Conservation (phyloP, 2,888 invertebrate species). For the Minunthozetes semirufus region DNA sequence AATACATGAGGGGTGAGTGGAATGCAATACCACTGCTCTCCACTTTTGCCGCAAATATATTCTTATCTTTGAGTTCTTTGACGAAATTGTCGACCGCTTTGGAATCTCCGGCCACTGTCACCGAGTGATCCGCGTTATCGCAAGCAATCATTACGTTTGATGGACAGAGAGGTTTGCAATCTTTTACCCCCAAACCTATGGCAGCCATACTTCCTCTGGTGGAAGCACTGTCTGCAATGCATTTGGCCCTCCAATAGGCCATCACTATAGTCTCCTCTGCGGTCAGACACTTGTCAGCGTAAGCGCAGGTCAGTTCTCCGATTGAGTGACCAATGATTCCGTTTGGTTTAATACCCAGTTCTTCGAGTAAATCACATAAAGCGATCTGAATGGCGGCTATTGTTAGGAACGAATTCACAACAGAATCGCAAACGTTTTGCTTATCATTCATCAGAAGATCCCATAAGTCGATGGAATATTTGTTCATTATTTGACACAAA, state of each 20-base stretch:
- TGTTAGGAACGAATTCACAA: slow-evolving; percentile 51
- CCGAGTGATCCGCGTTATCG: slow-evolving; percentile 87
- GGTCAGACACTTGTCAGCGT: slow-evolving; percentile 53
- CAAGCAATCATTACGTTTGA: slow-evolving; percentile 79
- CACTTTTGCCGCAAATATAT: slow-evolving; percentile 75
- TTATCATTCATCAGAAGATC: slow-evolving; percentile 47
- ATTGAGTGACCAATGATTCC: slow-evolving; percentile 49
- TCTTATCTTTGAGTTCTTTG: slow-evolving; percentile 62
- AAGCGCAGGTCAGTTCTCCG: slow-evolving; percentile 54
- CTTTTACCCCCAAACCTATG: slow-evolving; percentile 78
- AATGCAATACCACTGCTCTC: slow-evolving; percentile 76
- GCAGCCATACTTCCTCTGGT: slow-evolving; percentile 81
- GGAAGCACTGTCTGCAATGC: slow-evolving; percentile 65
- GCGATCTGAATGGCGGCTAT: slow-evolving; percentile 55
- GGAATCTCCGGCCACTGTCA: slow-evolving; percentile 83
- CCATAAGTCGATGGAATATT: slow-evolving; percentile 49
- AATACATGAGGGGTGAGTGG: slow-evolving; percentile 45
- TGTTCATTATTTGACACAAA: slow-evolving; percentile 47
- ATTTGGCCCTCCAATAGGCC: slow-evolving; percentile 26
- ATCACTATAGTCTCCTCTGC: slow-evolving; percentile 25
- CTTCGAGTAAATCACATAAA: slow-evolving; percentile 50
- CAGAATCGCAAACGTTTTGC: slow-evolving; percentile 41
- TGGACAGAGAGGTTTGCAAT: slow-evolving; percentile 65
- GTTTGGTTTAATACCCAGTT: slow-evolving; percentile 50
- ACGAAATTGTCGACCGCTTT: slow-evolving; percentile 63